Evolutionary conservation across 2,113 vertebrate genomes (phyloP), one percentile per base, ranked within the genome.

Genomic region (Rhynchopsitta pachyrhyncha): DNA sequence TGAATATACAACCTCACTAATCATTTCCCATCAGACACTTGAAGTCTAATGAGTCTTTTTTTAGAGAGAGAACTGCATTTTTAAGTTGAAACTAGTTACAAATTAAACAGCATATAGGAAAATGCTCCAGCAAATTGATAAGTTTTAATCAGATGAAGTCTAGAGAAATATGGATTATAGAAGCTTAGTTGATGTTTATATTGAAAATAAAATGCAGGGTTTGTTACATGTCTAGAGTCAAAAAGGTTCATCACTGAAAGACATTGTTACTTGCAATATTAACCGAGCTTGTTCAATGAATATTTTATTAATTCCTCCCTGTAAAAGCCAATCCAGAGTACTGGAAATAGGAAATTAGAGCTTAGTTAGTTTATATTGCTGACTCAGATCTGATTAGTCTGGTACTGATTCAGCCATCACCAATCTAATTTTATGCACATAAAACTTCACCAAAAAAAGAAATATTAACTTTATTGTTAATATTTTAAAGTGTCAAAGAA

Each of bases 161-260:
- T 91, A 69, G 25, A 68, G 35, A 90, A 96, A 92, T 91, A 97
- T 97, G 94, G 97, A 98, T 98, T 98, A 97, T 49, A 98, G 97
- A 97, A 97, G 95, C 97, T 98, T 98, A 98, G 97, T 98, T 94
- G 95, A 98, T 98, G 93, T 92, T 95, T 97, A 81, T 82, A 76
- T 13, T 60, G 94, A 82, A 95, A 95, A 95, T 79, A 86, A 92
- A 95, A 94, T 79, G 68, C 88, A 91, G 95, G 88, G 22, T 60
- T 63, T 49, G 62, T 89, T 80, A 90, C 74, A 71, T 52, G 44
- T 60, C 92, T 41, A 74, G 23, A 82, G 17, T 87, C 69, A 82
- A 73, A 81, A 52, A 82, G 7, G 52, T 73, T 91, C 75, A 66
- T 93, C 76, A 42, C 59, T 82, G 73, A 64, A 91, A 71, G 74